Evolutionary conservation across 23 tunicate species (phyloP).

Genomic region (Ascidia mentula): DNA sequence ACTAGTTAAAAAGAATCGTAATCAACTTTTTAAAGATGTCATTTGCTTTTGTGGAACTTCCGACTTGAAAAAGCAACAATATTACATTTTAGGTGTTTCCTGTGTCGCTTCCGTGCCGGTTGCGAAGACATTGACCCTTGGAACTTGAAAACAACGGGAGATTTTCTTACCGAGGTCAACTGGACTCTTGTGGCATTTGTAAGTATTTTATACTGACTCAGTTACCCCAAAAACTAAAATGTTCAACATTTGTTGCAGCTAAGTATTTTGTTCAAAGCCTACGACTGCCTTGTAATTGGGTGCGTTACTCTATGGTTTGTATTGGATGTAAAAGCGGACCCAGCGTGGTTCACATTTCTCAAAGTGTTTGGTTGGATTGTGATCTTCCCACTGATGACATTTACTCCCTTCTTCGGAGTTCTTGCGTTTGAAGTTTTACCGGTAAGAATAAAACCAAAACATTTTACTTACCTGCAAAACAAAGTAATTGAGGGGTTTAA

Average conservation of each 20-base stretch:
- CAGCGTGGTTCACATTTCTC: constrained; percentile 31
- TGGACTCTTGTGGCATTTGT: constrained; percentile 75
- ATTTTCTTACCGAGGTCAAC: constrained; percentile 47
- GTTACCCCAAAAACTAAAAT: too few relatives aligned
- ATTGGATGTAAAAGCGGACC: constrained; percentile 37
- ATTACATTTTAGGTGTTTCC: constrained; percentile 66
- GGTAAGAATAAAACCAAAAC: too few relatives aligned
- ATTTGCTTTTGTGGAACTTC: too few relatives aligned
- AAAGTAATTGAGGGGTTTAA: too few relatives aligned
- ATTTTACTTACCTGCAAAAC: too few relatives aligned
- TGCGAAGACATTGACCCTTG: constrained; percentile 72
- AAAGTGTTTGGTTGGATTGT: constrained; percentile 83
- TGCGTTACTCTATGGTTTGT: constrained; percentile 68
- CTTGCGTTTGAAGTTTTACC: constrained; percentile 63
- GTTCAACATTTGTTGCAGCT: constrained; percentile 29
- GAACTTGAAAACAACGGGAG: constrained; percentile 27
- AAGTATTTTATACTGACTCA: constrained; percentile 12
- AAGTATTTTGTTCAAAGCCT: constrained; percentile 64
- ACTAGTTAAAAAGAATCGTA: too few relatives aligned
- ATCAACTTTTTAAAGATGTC: too few relatives aligned
- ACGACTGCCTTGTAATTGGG: constrained; percentile 86
- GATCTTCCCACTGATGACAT: constrained; percentile 71
- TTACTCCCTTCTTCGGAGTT: constrained; percentile 86
- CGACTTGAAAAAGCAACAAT: neutral
- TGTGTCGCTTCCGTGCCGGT: constrained; percentile 57